Evolutionary conservation across 2,113 vertebrate species (phyloP).

Genomic region (Oncorhynchus mykiss): DNA sequence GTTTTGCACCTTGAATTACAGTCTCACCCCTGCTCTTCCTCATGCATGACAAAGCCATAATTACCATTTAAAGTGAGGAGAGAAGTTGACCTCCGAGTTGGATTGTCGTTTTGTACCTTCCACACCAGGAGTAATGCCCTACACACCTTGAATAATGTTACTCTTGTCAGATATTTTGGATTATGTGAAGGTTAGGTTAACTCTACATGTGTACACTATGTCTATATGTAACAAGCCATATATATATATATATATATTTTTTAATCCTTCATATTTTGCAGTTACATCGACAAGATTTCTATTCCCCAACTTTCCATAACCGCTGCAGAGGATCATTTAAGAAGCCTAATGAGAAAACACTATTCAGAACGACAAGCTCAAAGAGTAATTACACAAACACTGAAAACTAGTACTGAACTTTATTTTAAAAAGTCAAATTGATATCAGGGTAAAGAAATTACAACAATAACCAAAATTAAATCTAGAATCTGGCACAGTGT

Average conservation of each 20-base stretch:
- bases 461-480: not conserved
- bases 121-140: constrained; percentile 24
- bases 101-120: constrained; percentile 47
- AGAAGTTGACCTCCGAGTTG: constrained; percentile 38
- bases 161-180: not conserved
- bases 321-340: not conserved
- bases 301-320: not conserved
- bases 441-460: constrained; percentile 21
- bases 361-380: not conserved
- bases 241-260: not conserved
- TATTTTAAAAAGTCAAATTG: constrained; percentile 58
- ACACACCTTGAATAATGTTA: not conserved
- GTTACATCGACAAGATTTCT: not conserved
- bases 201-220: too few species aligned
- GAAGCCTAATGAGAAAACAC: not conserved
- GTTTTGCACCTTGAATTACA: constrained; percentile 52
- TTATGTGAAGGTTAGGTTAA: too few species aligned
- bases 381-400: not conserved
- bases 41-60: constrained; percentile 62
- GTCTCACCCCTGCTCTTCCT: constrained; percentile 38
- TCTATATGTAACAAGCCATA: too few species aligned
- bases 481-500: constrained; percentile 21
- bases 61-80: constrained; percentile 63
- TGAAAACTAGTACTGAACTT: constrained; percentile 44
- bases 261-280: not conserved